A percentile compares a stretch with the other conserved stretches of the same genome.
Conservation (phyloP, 2,888 invertebrate species). For the Synanthedon formicaeformis region DNA sequence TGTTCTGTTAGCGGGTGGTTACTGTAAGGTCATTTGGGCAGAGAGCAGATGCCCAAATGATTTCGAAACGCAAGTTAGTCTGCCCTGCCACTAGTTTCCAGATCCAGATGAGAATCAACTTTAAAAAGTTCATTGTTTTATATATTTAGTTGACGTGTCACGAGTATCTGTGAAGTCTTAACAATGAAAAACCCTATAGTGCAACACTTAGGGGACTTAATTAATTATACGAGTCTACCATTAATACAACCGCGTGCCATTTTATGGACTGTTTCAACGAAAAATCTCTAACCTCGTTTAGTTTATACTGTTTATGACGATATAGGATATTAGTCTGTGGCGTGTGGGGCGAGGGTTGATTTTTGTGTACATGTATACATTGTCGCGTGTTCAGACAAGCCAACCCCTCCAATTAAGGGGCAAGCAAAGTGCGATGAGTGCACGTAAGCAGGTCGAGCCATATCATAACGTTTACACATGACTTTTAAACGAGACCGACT, state of each 20-base stretch:
- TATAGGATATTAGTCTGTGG: constrained; percentile 30
- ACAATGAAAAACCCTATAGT: too few species aligned
- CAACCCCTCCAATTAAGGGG: constrained; percentile 61
- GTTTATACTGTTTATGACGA: constrained; percentile 27
- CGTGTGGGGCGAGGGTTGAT: constrained; percentile 26
- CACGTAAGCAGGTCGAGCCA: constrained; percentile 54
- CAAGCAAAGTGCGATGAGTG: constrained; percentile 54
- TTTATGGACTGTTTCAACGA: constrained; percentile 46
- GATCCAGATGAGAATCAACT: too few species aligned
- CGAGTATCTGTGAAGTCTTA: too few species aligned
- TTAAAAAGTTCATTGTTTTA: too few species aligned
- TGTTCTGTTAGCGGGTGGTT: too few species aligned
- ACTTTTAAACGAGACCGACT: constrained; percentile 48
- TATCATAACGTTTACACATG: constrained; percentile 56
- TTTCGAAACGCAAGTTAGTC: too few species aligned
- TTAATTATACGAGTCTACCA: neutral
- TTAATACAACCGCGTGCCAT: constrained; percentile 21
- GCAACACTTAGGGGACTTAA: neutral
- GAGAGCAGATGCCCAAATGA: too few species aligned
- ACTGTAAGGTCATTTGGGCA: too few species aligned
- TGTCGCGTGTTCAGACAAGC: constrained; percentile 45
- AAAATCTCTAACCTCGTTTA: constrained; percentile 47
- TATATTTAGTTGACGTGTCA: too few species aligned
- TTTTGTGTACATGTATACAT: constrained; percentile 38
- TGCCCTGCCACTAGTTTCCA: too few species aligned